A percentile compares a stretch with the other conserved stretches of the same genome.
These are phyloP conservation scores for Eueides isabella DNA, from an alignment of 1,140 invertebrate species.

Conservation along the genomic window DNA sequence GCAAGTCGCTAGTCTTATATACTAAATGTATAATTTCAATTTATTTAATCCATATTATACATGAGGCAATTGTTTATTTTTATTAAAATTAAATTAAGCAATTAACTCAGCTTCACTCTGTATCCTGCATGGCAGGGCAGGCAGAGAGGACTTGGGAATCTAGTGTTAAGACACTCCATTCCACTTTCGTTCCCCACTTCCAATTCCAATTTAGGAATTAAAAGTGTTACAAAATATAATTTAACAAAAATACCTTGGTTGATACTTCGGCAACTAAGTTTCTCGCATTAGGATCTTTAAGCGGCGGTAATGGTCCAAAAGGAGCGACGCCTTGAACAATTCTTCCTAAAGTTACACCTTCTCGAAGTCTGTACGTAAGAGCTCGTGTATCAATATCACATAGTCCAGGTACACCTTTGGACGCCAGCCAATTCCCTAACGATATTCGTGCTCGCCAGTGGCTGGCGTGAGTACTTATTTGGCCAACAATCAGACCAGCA, in stretches of 20 bases:
- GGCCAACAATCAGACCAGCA: constrained; percentile 95
- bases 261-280: constrained; percentile 98
- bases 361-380: constrained; percentile 93
- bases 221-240: neutral
- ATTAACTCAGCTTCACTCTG: too few species aligned
- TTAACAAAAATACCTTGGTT: constrained; percentile 83
- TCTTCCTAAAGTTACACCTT: constrained; percentile 91
- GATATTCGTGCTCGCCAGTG: constrained; percentile 94
- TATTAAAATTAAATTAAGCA: too few species aligned
- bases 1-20: too few species aligned
- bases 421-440: constrained; percentile 91
- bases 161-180: too few species aligned
- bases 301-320: constrained; percentile 61
- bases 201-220: too few species aligned
- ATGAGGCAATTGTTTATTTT: too few species aligned
- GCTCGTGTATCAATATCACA: constrained; percentile 95
- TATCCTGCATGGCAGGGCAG: too few species aligned
- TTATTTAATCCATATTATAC: too few species aligned
- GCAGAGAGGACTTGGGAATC: too few species aligned
- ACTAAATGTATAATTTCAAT: too few species aligned
- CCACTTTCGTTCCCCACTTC: too few species aligned
- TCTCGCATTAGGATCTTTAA: constrained; percentile 91
- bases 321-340: constrained; percentile 85
- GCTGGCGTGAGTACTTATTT: constrained; percentile 92
- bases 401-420: constrained; percentile 92